These are phyloP conservation scores for Pseudopodoces humilis DNA, from an alignment of 2,113 vertebrate species.

Conservation along the genomic window DNA sequence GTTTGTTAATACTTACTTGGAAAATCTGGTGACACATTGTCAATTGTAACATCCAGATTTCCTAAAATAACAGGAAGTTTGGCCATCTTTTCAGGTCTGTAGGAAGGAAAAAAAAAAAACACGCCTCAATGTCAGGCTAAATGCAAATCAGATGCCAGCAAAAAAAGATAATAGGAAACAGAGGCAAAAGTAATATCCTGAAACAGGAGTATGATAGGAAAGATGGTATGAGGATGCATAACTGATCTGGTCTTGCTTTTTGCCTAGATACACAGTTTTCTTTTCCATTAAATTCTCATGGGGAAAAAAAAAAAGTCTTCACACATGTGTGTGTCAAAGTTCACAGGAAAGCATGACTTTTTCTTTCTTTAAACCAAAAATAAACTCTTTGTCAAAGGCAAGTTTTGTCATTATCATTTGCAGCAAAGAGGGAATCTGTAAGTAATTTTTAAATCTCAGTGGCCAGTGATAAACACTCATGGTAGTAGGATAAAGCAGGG, in stretches of 20 bases:
- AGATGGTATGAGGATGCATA: background rate
- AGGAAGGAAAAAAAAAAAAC: conserved; percentile 48
- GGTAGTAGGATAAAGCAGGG: background rate
- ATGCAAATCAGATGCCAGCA: background rate
- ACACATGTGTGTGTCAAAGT: background rate
- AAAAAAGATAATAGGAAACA: conserved; percentile 46
- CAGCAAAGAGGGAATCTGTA: background rate
- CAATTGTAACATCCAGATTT: conserved; percentile 96
- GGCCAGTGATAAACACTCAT: background rate
- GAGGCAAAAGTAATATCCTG: conserved; percentile 52
- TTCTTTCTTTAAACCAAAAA: background rate
- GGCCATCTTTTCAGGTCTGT: conserved; percentile 96
- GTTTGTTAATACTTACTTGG: conserved; percentile 83
- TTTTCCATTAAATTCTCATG: background rate
- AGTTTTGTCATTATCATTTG: background rate
- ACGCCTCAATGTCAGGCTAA: background rate
- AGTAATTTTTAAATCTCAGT: background rate
- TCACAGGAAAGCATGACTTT: background rate
- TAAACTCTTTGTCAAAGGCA: background rate
- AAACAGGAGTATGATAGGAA: conserved; percentile 2
- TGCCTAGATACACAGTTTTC: background rate
- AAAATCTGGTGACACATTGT: conserved; percentile 91
- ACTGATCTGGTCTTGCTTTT: background rate
- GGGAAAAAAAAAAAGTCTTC: background rate
- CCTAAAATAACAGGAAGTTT: conserved; percentile 98